Evolutionary conservation across 2,888 invertebrate genomes (phyloP).

Genomic region (Lasioglossum oenotherae): DNA sequence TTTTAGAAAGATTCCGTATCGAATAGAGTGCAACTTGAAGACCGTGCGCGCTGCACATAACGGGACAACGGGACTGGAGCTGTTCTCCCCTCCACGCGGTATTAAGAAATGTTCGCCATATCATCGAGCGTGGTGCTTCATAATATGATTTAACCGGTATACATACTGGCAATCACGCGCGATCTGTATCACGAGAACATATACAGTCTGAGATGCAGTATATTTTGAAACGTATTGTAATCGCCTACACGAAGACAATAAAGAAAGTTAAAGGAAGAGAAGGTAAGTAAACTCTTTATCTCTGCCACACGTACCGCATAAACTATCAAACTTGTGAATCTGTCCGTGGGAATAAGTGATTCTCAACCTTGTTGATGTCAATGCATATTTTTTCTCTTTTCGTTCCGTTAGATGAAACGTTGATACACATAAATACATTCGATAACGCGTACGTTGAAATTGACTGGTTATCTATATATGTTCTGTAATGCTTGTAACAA

Average conservation of each 20-base stretch:
- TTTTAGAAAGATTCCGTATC: conserved; percentile 15
- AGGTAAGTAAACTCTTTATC: conserved; percentile 74
- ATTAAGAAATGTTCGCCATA: conserved; percentile 74
- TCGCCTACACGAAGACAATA: conserved; percentile 13
- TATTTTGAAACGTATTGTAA: conserved; percentile 4
- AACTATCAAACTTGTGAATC: conserved; percentile 74
- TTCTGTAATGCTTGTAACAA: background rate
- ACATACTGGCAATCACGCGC: conserved; percentile 14
- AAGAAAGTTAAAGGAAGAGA: conserved; percentile 51
- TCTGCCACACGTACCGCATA: conserved; percentile 58
- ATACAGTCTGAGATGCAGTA: conserved; percentile 30
- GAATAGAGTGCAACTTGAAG: conserved; percentile 15
- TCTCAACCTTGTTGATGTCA: conserved; percentile 72
- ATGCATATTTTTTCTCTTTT: background rate
- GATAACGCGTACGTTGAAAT: background rate
- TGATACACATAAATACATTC: background rate
- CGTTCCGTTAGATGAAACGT: background rate
- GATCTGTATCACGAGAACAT: conserved; percentile 7
- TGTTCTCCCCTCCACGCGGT: conserved; percentile 60
- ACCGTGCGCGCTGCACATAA: conserved; percentile 41
- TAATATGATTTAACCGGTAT: conserved; percentile 49
- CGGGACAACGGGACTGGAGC: conserved; percentile 61
- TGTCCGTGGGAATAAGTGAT: conserved; percentile 70
- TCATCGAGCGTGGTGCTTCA: conserved; percentile 65
- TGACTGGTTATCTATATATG: background rate